Percentiles rank a stretch among this genome's conserved stretches.
These are phyloP conservation scores for Agonopterix heracliana DNA, from an alignment of 2,888 invertebrate genomes.

Conservation along the genomic window DNA sequence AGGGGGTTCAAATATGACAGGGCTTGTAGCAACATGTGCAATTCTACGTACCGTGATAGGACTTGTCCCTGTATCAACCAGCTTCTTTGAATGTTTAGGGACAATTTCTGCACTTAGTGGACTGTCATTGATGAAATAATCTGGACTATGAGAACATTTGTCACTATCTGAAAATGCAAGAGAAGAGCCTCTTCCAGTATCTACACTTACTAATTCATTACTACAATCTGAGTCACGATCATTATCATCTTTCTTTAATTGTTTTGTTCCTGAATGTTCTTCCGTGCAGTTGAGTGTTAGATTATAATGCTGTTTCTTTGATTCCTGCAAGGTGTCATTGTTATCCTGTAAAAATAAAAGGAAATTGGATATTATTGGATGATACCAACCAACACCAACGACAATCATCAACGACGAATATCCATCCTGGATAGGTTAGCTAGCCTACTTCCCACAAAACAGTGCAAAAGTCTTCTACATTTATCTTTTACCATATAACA, in stretches of 20 bases:
- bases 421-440: too few relatives aligned
- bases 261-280: neutral
- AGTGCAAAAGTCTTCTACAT: too few relatives aligned
- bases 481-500: too few relatives aligned
- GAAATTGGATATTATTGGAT: too few relatives aligned
- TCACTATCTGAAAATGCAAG: constrained; percentile 52
- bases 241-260: constrained; percentile 12
- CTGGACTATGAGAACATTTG: constrained; percentile 50
- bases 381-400: too few relatives aligned
- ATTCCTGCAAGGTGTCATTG: too few relatives aligned
- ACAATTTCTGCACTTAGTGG: constrained; percentile 24
- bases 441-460: too few relatives aligned
- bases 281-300: too few relatives aligned
- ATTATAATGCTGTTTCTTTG: too few relatives aligned
- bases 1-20: constrained; percentile 9
- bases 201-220: constrained; percentile 44
- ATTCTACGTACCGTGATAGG: constrained; percentile 19
- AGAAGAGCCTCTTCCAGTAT: constrained; percentile 63
- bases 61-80: constrained; percentile 23
- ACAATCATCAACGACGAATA: too few relatives aligned
- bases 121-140: constrained; percentile 35
- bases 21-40: constrained; percentile 22
- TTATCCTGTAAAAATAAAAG: too few relatives aligned
- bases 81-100: constrained; percentile 19
- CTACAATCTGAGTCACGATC: constrained; percentile 27